Conservation (phyloP, 1,140 invertebrate species). For the Popillia japonica region DNA sequence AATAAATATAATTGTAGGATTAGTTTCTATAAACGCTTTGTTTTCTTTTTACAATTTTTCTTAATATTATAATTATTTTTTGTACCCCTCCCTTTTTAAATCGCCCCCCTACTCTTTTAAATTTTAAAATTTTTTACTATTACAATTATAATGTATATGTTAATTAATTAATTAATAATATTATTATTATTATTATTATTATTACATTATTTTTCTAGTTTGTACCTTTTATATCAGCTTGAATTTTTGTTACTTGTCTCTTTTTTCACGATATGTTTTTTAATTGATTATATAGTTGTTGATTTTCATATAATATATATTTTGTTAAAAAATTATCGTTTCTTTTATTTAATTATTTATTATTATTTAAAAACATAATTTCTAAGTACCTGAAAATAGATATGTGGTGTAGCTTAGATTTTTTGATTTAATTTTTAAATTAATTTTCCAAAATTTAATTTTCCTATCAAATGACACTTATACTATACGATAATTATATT, state of each 20-base stretch:
- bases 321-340: conserved; percentile 51
- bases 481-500: too few relatives aligned
- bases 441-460: too few relatives aligned
- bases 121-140: background rate
- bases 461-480: too few relatives aligned
- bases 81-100: background rate
- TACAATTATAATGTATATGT: background rate
- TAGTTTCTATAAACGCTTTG: conserved; percentile 56
- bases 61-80: background rate
- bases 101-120: background rate
- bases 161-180: background rate
- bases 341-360: background rate
- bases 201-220: conserved; percentile 45
- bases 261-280: conserved; percentile 48
- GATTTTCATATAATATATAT: conserved; percentile 60
- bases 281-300: conserved; percentile 57
- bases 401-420: conserved; percentile 5
- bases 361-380: background rate
- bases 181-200: conserved; percentile 41
- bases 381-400: conserved; percentile 29
- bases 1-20: conserved; percentile 15
- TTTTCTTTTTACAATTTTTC: conserved; percentile 49
- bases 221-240: conserved; percentile 45
- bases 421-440: background rate
- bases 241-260: conserved; percentile 45